Base-by-base conservation (phyloP, 2,888 invertebrate genomes). In the Euphydryas editha region DNA sequence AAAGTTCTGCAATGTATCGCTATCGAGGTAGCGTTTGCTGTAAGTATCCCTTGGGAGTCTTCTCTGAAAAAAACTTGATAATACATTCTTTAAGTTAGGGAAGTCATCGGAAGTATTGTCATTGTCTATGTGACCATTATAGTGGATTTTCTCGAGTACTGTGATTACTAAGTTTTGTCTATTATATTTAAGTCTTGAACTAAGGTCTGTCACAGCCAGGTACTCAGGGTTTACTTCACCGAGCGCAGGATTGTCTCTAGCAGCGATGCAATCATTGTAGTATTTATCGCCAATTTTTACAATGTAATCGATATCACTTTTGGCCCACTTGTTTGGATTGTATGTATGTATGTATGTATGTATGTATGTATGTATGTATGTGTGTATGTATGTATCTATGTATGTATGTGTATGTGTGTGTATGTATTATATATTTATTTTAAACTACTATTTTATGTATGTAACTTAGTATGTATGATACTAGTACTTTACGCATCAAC, bases 71-170 rank as follows among this genome's bases (percentile, higher is more conserved):
- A 71, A 71, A 13, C 36, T 57, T 54, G 1, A 37, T 21, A 68
- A 30, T n/a, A 36, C 67, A 67, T 64, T 71, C 51, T 65, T 63
- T 21, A 67, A 39, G 44, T 69, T 72, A 59, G 69, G 69, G 58
- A 68, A 67, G 1, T 49, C 65, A 39, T 63, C 51, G 11, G 42
- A 17, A 59, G 57, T 62, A 17, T 65, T n/a, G n/a, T n/a, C n/a
- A n/a, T n/a, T n/a, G n/a, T n/a, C n/a, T n/a, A n/a, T n/a, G n/a
- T n/a, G n/a, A n/a, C n/a, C n/a, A n/a, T n/a, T 59, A 59, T 51
- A 62, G 47, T 64, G 62, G 0, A 59, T 37, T 56, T 70, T 44
- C 7, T 59, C 62, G 24, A 17, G 2, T 17, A 59, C 59, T 20
- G 51, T 54, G 17, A 66, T 65, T 11, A 4, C 6, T 57, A 67